These are phyloP conservation scores for Cotesia typhae DNA, from an alignment of 1,140 invertebrate genomes.

Conservation along the genomic window DNA sequence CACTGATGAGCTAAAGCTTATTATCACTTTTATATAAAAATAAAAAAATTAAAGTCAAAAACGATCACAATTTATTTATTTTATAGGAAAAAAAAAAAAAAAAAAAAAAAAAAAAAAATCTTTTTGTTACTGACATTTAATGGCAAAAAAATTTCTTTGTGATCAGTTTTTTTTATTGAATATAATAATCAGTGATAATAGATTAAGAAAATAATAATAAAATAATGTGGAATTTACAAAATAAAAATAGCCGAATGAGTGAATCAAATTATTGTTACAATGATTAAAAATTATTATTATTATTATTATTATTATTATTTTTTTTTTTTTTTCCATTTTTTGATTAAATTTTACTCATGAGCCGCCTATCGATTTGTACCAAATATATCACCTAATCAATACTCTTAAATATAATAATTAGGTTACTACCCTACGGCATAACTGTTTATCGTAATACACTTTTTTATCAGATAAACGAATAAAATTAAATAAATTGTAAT, in stretches of 20 bases:
- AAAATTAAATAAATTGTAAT: no score
- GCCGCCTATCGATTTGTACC: no score
- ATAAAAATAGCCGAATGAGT: constrained; percentile 13
- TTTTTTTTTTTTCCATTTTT: no score
- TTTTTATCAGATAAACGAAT: no score
- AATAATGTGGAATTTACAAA: background rate
- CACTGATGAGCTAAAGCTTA: constrained; percentile 5
- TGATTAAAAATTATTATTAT: background rate
- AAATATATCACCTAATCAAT: no score
- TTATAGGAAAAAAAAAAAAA: background rate
- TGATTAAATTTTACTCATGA: no score
- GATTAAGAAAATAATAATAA: constrained; percentile 10
- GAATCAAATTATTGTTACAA: background rate
- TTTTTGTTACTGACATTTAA: background rate
- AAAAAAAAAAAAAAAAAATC: background rate
- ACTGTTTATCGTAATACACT: no score
- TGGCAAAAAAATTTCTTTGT: no score
- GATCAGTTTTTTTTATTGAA: background rate
- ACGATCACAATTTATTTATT: background rate
- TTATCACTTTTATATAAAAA: constrained; percentile 9
- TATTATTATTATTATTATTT: no score
- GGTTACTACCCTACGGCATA: no score
- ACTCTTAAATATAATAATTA: no score
- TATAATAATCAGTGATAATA: constrained; percentile 16
- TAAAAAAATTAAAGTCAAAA: constrained; percentile 2